Percentiles rank a stretch among this genome's conserved stretches.
Evolutionary conservation across 2,797 vertebrate genomes (phyloP).

Genomic region (Coilia nasus): DNA sequence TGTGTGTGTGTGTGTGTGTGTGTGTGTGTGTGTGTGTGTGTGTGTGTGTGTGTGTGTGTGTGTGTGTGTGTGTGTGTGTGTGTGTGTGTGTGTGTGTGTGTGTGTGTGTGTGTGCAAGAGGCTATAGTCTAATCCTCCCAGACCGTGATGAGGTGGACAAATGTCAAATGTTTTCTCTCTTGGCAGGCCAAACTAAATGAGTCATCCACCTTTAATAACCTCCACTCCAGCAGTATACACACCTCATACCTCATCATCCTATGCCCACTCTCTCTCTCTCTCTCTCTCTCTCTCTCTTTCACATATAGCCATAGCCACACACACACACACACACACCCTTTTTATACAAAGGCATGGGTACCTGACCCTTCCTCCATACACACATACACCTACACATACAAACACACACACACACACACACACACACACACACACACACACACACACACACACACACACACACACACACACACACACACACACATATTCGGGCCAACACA

Average conservation of each 20-base stretch:
- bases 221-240: background rate
- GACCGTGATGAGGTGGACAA: background rate
- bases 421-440: background rate
- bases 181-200: background rate
- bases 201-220: background rate
- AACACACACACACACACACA: constrained; percentile 28
- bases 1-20: too few species aligned
- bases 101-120: background rate
- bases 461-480: constrained; percentile 31
- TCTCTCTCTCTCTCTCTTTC: too few species aligned
- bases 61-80: background rate
- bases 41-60: too few species aligned
- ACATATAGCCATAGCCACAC: too few species aligned
- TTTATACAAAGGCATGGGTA: too few species aligned
- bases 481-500: too few species aligned
- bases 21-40: too few species aligned
- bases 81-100: too few species aligned
- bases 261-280: too few species aligned
- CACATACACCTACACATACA: constrained; percentile 26
- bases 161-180: background rate
- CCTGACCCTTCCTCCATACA: background rate
- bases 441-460: constrained; percentile 11
- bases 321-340: too few species aligned
- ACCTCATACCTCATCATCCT: background rate
- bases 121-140: background rate